Percentiles rank a stretch among this genome's conserved stretches.
Evolutionary conservation across 2,888 invertebrate species (phyloP).

Genomic region (Plusia festucae): DNA sequence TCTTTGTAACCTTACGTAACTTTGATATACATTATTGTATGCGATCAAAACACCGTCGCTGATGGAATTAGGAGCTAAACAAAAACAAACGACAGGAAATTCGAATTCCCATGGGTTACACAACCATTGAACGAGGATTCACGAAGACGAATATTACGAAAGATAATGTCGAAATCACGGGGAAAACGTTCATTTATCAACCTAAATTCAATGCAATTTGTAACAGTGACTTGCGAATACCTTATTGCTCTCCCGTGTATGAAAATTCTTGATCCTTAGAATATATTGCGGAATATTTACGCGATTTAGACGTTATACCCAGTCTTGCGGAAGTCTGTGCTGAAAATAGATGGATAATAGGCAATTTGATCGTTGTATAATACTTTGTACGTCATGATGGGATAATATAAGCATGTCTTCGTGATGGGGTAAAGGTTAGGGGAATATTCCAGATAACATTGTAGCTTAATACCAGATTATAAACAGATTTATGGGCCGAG

Average conservation of each 20-base stretch:
- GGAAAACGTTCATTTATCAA: constrained; percentile 63
- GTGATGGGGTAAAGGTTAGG: not conserved
- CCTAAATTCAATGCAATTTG: constrained; percentile 63
- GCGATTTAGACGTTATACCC: constrained; percentile 36
- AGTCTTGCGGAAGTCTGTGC: constrained; percentile 22
- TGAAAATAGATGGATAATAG: constrained; percentile 22
- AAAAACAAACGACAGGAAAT: constrained; percentile 27
- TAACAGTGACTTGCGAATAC: constrained; percentile 63
- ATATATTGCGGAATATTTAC: constrained; percentile 18
- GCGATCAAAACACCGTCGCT: not conserved
- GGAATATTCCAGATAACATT: not conserved
- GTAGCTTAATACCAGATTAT: not conserved
- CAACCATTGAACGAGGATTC: constrained; percentile 23
- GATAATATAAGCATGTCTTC: not conserved
- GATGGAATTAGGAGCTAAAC: constrained; percentile 17
- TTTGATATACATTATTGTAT: not conserved
- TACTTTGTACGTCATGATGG: not conserved
- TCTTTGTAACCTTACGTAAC: too few species aligned
- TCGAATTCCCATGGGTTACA: constrained; percentile 29
- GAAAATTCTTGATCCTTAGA: constrained; percentile 49
- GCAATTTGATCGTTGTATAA: constrained; percentile 25
- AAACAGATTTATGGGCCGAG: not conserved
- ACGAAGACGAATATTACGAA: constrained; percentile 45
- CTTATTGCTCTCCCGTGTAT: constrained; percentile 51
- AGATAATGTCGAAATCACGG: constrained; percentile 51